Percentiles rank a stretch among this genome's conserved stretches.
These are phyloP conservation scores for Zophobas morio DNA, from an alignment of 1,140 invertebrate species.

Conservation along the genomic window DNA sequence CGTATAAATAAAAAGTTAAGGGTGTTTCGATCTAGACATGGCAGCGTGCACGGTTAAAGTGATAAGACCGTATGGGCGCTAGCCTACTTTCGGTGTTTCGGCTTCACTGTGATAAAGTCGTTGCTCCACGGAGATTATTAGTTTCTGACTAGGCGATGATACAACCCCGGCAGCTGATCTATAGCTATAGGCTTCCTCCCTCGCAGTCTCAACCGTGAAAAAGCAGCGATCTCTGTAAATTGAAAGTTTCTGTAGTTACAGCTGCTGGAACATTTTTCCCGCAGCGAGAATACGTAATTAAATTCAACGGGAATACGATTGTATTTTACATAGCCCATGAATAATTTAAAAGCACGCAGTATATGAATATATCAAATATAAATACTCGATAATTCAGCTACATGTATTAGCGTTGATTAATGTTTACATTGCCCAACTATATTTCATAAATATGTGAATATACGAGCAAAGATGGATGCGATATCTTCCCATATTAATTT, in stretches of 20 bases:
- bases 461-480: constrained; percentile 37
- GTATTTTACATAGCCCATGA: constrained; percentile 49
- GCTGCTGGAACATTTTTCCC: constrained; percentile 48
- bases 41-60: constrained; percentile 47
- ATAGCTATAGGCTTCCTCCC: constrained; percentile 36
- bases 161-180: constrained; percentile 38
- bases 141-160: constrained; percentile 47
- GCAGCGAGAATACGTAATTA: constrained; percentile 46
- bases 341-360: constrained; percentile 45
- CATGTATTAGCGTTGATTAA: constrained; percentile 43
- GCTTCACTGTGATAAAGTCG: constrained; percentile 43
- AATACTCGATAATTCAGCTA: constrained; percentile 44
- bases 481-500: constrained; percentile 42
- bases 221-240: constrained; percentile 36
- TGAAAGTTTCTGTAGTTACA: constrained; percentile 41
- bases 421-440: constrained; percentile 42
- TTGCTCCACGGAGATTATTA: constrained; percentile 43
- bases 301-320: constrained; percentile 37
- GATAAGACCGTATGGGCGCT: constrained; percentile 44
- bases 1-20: constrained; percentile 57
- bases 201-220: constrained; percentile 29
- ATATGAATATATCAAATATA: constrained; percentile 45
- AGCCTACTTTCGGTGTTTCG: constrained; percentile 30
- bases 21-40: constrained; percentile 38
- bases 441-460: constrained; percentile 43